These are phyloP conservation scores for Eupithecia subfuscata DNA, from an alignment of 2,888 invertebrate species.

Conservation along the genomic window DNA sequence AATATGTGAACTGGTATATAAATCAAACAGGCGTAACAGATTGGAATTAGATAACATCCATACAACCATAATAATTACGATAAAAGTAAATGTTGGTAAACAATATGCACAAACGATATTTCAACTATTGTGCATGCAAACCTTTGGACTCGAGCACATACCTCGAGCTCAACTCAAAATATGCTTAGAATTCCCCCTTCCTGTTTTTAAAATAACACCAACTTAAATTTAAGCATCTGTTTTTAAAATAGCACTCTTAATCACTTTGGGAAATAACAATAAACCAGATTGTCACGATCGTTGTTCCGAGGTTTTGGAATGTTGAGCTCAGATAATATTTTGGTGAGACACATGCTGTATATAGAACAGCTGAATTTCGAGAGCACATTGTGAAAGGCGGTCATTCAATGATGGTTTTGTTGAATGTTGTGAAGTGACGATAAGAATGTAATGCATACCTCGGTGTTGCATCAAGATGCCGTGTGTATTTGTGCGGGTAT, in stretches of 20 bases:
- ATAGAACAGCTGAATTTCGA: slow-evolving; percentile 36
- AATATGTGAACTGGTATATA: slow-evolving; percentile 3
- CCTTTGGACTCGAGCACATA: slow-evolving; percentile 47
- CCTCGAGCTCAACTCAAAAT: slow-evolving; percentile 64
- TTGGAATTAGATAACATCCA: neutral
- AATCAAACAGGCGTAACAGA: neutral
- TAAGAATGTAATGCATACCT: slow-evolving; percentile 46
- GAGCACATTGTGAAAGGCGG: slow-evolving; percentile 21
- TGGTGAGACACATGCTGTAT: slow-evolving; percentile 35
- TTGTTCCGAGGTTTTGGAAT: slow-evolving; percentile 55
- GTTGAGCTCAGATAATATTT: slow-evolving; percentile 46
- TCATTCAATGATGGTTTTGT: slow-evolving; percentile 25
- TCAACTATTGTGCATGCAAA: neutral
- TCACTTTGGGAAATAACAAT: slow-evolving; percentile 74
- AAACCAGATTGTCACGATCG: slow-evolving; percentile 71
- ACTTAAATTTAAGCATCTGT: slow-evolving; percentile 70
- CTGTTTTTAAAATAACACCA: slow-evolving; percentile 73
- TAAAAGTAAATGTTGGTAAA: neutral
- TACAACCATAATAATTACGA: neutral
- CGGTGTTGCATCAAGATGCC: slow-evolving; percentile 44
- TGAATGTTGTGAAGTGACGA: slow-evolving; percentile 40
- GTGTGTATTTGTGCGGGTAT: slow-evolving; percentile 54
- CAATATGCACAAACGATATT: neutral
- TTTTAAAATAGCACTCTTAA: slow-evolving; percentile 70
- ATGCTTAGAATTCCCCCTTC: slow-evolving; percentile 73